Percentiles rank a stretch among this genome's conserved stretches.
These are phyloP conservation scores for Aphidoletes aphidimyza DNA, from an alignment of 2,888 invertebrate genomes.

Conservation along the genomic window DNA sequence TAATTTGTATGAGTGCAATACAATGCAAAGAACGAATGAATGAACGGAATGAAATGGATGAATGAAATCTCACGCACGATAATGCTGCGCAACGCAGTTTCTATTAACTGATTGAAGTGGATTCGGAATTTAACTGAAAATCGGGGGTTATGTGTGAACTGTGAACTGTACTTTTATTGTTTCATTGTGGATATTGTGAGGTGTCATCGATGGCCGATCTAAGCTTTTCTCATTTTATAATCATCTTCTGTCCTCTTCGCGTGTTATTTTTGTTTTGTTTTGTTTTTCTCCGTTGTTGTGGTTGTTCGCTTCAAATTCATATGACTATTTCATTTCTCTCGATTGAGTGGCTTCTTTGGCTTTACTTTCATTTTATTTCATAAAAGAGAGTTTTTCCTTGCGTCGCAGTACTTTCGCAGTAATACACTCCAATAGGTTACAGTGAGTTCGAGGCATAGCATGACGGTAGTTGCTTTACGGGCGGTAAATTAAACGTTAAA, in stretches of 20 bases:
- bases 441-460: too few species aligned
- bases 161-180: not conserved
- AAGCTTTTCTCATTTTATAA: conserved; percentile 5
- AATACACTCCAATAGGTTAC: too few species aligned
- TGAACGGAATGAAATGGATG: too few species aligned
- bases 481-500: too few species aligned
- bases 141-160: not conserved
- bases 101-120: conserved; percentile 9
- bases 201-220: not conserved
- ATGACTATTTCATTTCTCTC: not conserved
- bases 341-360: not conserved
- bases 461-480: too few species aligned
- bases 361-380: not conserved
- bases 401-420: not conserved
- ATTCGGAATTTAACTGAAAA: not conserved
- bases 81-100: not conserved
- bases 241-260: not conserved
- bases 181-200: not conserved
- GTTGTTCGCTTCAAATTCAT: not conserved
- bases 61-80: not conserved
- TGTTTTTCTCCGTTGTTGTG: not conserved
- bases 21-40: not conserved
- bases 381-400: not conserved
- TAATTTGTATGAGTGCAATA: not conserved
- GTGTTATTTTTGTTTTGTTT: not conserved